Conservation (phyloP, 2,797 vertebrate species). For the Spheniscus humboldti region DNA sequence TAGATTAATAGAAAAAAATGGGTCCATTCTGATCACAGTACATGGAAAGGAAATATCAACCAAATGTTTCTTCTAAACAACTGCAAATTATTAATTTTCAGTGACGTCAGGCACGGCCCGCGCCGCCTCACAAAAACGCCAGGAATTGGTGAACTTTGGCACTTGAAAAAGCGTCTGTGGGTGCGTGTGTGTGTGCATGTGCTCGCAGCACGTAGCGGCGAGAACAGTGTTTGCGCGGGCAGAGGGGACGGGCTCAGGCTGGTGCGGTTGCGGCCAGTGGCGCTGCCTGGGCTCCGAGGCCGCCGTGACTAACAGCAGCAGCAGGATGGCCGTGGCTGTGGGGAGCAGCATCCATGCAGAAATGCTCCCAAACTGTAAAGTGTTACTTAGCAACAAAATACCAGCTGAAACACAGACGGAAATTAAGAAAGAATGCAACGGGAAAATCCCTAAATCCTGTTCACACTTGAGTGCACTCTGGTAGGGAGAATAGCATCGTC, state of each 20-base stretch:
- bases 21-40: constrained; percentile 7
- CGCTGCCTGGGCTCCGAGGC: background rate
- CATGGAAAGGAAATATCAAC: constrained; percentile 53
- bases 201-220: background rate
- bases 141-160: background rate
- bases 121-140: background rate
- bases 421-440: constrained; percentile 12
- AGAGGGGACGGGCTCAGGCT: background rate
- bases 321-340: background rate
- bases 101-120: background rate
- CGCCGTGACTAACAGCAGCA: background rate
- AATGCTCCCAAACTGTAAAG: background rate
- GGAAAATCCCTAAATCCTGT: constrained; percentile 39
- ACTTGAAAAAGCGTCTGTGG: background rate
- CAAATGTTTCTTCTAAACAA: constrained; percentile 67
- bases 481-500: background rate
- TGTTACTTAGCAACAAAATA: constrained; percentile 38
- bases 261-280: accelerated
- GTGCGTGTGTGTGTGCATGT: background rate
- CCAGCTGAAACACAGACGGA: constrained; percentile 15
- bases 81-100: constrained; percentile 62
- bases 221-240: accelerated
- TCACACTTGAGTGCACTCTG: background rate
- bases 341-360: background rate
- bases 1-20: constrained; percentile 18